A percentile compares a stretch with the other conserved stretches of the same genome.
phyloP scores from a whole-genome alignment of 1,140 invertebrate genomes.

The Drosophila truncata region DNA sequence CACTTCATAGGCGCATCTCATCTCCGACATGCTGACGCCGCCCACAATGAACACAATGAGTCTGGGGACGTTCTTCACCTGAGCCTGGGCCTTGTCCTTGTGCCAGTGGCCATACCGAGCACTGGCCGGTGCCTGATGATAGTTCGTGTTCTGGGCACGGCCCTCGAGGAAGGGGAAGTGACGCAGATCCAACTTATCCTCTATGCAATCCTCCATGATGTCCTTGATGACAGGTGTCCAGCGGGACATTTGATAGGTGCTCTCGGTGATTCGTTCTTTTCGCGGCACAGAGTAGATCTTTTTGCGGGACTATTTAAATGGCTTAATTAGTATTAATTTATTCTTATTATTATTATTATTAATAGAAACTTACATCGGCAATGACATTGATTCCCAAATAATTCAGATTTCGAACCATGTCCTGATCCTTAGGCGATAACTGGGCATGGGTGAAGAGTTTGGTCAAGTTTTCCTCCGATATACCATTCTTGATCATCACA shows the following conservation, averaged over 20 bases:
- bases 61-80: constrained; percentile 98
- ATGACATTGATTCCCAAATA: constrained; percentile 97
- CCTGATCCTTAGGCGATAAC: constrained; percentile 95
- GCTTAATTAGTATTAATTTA: not conserved
- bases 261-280: constrained; percentile 98
- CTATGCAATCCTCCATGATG: constrained; percentile 99
- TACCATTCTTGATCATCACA: constrained; percentile 99
- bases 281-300: constrained; percentile 94
- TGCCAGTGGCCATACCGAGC: constrained; percentile 99
- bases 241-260: constrained; percentile 99
- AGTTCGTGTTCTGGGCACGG: constrained; percentile 93
- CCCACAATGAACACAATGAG: constrained; percentile 98
- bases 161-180: constrained; percentile 98
- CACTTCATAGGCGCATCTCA: constrained; percentile 99
- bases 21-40: constrained; percentile 98
- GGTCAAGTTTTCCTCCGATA: constrained; percentile 98
- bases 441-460: constrained; percentile 99
- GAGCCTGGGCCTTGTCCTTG: constrained; percentile 96
- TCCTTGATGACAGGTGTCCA: constrained; percentile 99
- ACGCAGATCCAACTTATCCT: constrained; percentile 98
- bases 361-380: constrained; percentile 88
- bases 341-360: too few relatives aligned
- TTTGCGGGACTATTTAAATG: constrained; percentile 88
- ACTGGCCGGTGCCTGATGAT: constrained; percentile 95
- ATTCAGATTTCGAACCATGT: constrained; percentile 97